phyloP scores from a whole-genome alignment of 2,113 vertebrate species.

The Chunga burmeisteri region DNA sequence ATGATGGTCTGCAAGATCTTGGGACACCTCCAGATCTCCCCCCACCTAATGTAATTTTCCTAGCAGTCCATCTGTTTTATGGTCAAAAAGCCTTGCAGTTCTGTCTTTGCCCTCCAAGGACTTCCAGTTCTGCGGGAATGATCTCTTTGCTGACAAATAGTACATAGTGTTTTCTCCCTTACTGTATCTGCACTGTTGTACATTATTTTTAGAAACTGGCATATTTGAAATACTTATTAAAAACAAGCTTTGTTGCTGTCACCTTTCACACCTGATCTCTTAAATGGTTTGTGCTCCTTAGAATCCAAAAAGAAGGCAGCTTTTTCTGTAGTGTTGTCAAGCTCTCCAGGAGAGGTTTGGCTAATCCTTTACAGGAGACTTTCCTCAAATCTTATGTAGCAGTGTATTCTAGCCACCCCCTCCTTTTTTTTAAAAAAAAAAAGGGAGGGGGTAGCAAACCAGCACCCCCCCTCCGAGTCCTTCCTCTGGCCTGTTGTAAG shows the following conservation, averaged over 20 bases:
- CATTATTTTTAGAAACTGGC: slow-evolving; percentile 51
- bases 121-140: slow-evolving; percentile 11
- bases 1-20: not conserved
- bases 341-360: not conserved
- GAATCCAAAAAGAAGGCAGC: not conserved
- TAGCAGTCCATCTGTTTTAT: not conserved
- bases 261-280: slow-evolving; percentile 16
- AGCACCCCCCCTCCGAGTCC: not conserved
- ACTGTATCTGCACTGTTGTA: not conserved
- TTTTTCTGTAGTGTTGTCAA: not conserved
- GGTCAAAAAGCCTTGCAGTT: slow-evolving; percentile 9
- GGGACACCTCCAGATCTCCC: not conserved
- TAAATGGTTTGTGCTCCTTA: not conserved
- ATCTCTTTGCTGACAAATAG: slow-evolving; percentile 14
- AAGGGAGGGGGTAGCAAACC: not conserved
- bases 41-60: not conserved
- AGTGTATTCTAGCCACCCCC: not conserved
- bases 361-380: not conserved
- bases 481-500: not conserved
- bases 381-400: not conserved
- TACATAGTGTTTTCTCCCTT: slow-evolving; percentile 21
- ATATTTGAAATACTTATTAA: slow-evolving; percentile 43
- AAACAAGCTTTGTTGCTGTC: not conserved
- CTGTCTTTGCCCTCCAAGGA: slow-evolving; percentile 39
- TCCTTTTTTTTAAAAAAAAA: not conserved